Conservation (phyloP, 2,797 vertebrate species). For the Parambassis ranga region DNA sequence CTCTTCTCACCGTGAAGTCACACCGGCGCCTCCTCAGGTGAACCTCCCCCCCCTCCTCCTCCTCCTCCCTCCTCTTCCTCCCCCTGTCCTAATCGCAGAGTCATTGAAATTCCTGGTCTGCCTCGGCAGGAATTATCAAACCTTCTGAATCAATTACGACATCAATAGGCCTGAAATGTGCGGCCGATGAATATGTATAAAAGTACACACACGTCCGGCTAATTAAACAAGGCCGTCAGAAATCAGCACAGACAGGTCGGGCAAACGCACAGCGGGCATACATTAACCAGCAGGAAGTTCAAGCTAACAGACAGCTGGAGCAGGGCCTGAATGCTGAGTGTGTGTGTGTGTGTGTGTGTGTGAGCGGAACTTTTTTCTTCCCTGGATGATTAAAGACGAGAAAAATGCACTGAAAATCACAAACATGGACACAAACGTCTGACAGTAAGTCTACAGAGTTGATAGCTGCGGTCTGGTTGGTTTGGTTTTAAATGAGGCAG, state of each 20-base stretch:
- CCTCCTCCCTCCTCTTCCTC: constrained; percentile 8
- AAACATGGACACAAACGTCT: no score
- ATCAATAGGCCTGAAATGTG: constrained; percentile 53
- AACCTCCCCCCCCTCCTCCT: background rate
- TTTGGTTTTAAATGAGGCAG: no score
- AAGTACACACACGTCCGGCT: constrained; percentile 39
- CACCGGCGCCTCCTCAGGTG: constrained; percentile 79
- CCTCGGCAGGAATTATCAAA: constrained; percentile 65
- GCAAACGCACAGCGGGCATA: constrained; percentile 38
- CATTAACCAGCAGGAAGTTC: constrained; percentile 43
- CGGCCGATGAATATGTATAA: constrained; percentile 59
- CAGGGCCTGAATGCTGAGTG: constrained; percentile 26
- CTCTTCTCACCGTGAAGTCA: constrained; percentile 55
- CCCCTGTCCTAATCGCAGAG: constrained; percentile 17
- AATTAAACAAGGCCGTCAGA: constrained; percentile 60
- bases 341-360: no score
- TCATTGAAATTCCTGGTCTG: constrained; percentile 59
- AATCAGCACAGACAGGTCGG: constrained; percentile 56
- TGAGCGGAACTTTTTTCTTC: no score
- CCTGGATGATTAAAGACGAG: no score
- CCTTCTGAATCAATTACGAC: constrained; percentile 68
- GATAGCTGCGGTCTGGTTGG: no score
- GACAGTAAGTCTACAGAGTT: no score
- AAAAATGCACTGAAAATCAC: no score
- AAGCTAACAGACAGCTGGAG: constrained; percentile 14